phyloP scores from a whole-genome alignment of 2,113 vertebrate genomes.

The Crotalus tigris region DNA sequence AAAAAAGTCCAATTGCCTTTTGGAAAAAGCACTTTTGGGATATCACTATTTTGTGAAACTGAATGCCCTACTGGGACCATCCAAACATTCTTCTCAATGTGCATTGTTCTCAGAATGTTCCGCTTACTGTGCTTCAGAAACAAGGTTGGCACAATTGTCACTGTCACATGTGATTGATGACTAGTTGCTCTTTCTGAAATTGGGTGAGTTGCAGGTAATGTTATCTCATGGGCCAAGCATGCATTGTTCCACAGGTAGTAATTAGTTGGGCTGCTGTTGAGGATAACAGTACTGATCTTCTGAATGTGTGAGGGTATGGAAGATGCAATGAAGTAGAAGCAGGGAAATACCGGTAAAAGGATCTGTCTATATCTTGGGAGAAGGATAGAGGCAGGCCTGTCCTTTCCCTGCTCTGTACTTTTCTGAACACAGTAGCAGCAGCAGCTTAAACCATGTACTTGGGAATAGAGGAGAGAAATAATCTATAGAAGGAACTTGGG shows the following conservation, averaged over 20 bases:
- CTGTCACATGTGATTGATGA: not conserved
- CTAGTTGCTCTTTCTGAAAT: not conserved
- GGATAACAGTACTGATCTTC: not conserved
- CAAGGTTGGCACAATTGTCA: not conserved
- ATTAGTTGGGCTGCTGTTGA: not conserved
- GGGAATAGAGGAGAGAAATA: not conserved
- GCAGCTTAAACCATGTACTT: not conserved
- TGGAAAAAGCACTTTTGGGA: too few species aligned
- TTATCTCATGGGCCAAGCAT: not conserved
- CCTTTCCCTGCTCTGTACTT: too few species aligned
- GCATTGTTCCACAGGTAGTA: not conserved
- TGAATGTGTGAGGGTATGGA: not conserved
- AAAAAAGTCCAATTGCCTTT: too few species aligned
- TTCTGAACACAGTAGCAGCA: not conserved
- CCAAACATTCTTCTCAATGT: not conserved
- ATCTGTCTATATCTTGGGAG: not conserved
- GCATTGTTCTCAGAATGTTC: not conserved
- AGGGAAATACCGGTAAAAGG: not conserved
- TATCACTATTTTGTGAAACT: too few species aligned
- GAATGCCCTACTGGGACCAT: not conserved
- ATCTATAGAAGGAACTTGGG: not conserved
- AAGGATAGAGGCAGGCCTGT: not conserved
- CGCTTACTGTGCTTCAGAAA: not conserved
- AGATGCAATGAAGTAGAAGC: not conserved
- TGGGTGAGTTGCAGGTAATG: not conserved